A percentile compares a stretch with the other conserved stretches of the same genome.
These are phyloP conservation scores for Megalurothrips usitatus DNA, from an alignment of 2,888 invertebrate genomes.

Conservation along the genomic window DNA sequence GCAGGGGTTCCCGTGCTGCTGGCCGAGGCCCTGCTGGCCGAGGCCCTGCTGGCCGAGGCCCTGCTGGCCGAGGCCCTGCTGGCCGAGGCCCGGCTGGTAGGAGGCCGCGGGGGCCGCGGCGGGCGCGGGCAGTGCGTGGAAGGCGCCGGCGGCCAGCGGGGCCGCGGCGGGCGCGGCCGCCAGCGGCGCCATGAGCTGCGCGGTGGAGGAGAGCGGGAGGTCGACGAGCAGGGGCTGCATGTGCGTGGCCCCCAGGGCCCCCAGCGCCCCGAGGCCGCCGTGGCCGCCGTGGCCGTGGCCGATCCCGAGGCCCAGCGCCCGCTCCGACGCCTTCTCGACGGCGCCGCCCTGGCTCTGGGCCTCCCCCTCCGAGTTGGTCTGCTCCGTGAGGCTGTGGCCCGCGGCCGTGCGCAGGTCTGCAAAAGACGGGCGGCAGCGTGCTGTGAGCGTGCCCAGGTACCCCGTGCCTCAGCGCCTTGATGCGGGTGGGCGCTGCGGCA, in stretches of 20 bases:
- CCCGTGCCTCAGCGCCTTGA: too few species aligned
- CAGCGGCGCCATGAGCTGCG: slow-evolving; percentile 15
- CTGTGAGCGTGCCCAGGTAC: too few species aligned
- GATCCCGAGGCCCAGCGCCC: background rate
- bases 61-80: too few species aligned
- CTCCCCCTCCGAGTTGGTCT: slow-evolving; percentile 18
- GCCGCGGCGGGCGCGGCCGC: slow-evolving; percentile 4
- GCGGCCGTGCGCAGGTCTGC: slow-evolving; percentile 15
- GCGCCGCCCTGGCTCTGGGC: background rate
- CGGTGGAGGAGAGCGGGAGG: background rate
- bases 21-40: background rate
- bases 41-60: background rate
- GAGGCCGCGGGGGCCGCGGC: background rate
- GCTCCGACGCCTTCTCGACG: background rate
- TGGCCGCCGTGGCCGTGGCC: background rate
- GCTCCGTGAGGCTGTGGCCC: slow-evolving; percentile 7
- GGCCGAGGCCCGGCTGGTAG: background rate
- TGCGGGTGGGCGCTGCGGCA: too few species aligned
- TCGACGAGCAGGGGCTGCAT: slow-evolving; percentile 15
- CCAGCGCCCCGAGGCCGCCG: background rate
- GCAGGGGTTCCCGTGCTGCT: background rate
- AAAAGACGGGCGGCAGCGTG: background rate
- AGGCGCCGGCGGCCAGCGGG: background rate
- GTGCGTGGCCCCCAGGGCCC: background rate
- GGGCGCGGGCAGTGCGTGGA: background rate